Evolutionary conservation across 2,888 invertebrate species (phyloP), one percentile per base, ranked within the genome.

Genomic region (Xestia sexstrigata): DNA sequence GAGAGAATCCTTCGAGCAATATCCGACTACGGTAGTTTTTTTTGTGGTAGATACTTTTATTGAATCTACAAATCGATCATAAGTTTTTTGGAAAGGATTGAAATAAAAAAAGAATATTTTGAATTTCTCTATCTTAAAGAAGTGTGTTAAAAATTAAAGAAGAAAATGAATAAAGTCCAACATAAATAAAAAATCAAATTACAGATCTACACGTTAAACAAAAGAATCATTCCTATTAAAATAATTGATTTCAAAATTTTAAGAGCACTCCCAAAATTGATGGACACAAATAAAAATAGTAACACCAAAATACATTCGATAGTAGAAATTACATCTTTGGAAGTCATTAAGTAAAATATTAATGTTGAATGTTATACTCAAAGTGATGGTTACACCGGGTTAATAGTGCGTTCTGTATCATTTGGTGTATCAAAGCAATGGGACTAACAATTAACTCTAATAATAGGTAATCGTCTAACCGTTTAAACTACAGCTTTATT

Each of bases 391-490:
- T 71, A 67, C 68, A 70, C 92, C 88, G 84, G 89, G 73, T 90
- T 93, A 93, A 93, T 93, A 80, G 89, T 84, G 89, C 89, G 89
- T 90, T 91, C 87, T 89, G 90, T 91, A 90, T 93, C 92, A 93
- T 95, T 94, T 93, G 89, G 90, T 91, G 90, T 93, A 93, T 93
- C 92, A 93, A 89, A 88, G 87, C 93, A 93, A 94, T 94, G 87
- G 91, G 87, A 87, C 79, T 85, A 91, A 88, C 92, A 93, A 95
- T 95, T 95, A 95, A 93, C 80, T 91, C 77, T 95, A 95, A 95
- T 95, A 92, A 93, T 90, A 91, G 89, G 90, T 93, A 93, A 95
- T 94, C 83, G 83, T 81, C 86, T 87, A 90, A 90, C 89, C 89
- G 89, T 90, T 89, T 86, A 85, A 76, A 77, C 45, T 71, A 83